These are phyloP conservation scores for Turritopsis rubra DNA, from an alignment of 30 jellyfish, hydroid and myxozoan species.

Conservation along the genomic window DNA sequence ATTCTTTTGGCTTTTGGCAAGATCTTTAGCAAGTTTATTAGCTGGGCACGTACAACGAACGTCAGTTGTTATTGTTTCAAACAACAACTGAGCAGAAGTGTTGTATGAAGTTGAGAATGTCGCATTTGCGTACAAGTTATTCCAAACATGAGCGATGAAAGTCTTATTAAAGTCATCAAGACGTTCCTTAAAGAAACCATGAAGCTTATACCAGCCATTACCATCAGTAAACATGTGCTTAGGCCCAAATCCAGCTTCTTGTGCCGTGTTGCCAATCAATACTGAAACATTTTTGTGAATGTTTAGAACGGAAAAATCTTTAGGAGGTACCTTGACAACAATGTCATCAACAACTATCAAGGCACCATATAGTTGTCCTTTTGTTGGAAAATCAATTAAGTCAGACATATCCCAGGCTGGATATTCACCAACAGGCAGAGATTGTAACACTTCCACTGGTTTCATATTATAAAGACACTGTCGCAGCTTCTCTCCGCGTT, in stretches of 20 bases:
- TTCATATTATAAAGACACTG: conserved; percentile 37
- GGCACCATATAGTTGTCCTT: conserved; percentile 40
- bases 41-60: conserved; percentile 41
- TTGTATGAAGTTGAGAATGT: background rate
- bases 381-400: conserved; percentile 30
- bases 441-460: conserved; percentile 26
- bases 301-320: background rate
- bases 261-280: conserved; percentile 63
- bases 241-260: conserved; percentile 35
- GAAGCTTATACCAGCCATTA: background rate
- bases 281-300: conserved; percentile 33
- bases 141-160: conserved; percentile 14
- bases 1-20: conserved; percentile 20
- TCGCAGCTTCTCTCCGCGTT: conserved; percentile 4
- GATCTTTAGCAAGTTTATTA: conserved; percentile 9
- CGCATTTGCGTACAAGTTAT: background rate
- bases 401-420: conserved; percentile 43
- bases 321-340: conserved; percentile 32
- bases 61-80: conserved; percentile 30
- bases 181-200: background rate
- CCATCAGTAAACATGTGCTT: background rate
- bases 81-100: background rate
- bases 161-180: conserved; percentile 27
- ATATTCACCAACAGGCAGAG: conserved; percentile 33
- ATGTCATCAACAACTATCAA: conserved; percentile 49